A percentile compares a stretch with the other conserved stretches of the same genome.
phyloP scores from a whole-genome alignment of 64 coral and sea anemone genomes.

The Hydrozoanthus tunicans region DNA sequence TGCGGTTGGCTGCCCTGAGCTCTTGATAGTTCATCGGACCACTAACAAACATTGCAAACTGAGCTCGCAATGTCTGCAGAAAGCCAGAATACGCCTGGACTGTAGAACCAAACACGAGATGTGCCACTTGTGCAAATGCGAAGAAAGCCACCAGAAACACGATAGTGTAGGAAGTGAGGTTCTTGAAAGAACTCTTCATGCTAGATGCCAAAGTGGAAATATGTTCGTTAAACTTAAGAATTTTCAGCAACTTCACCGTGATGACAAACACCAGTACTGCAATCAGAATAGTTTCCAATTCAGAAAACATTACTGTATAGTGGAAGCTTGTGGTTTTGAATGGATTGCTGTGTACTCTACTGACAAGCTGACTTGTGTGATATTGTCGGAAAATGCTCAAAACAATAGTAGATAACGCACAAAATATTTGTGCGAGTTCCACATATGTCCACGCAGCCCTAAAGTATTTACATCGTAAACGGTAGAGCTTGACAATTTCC shows the following conservation, averaged over 20 bases:
- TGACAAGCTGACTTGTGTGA: constrained; percentile 70
- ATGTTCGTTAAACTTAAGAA: constrained; percentile 88
- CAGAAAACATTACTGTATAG: constrained; percentile 86
- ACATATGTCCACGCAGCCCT: constrained; percentile 79
- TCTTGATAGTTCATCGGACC: constrained; percentile 69
- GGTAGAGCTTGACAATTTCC: constrained; percentile 74
- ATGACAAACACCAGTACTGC: constrained; percentile 81
- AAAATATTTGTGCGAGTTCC: constrained; percentile 67
- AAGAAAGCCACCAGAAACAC: constrained; percentile 85
- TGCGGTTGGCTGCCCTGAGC: constrained; percentile 59
- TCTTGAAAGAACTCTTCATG: constrained; percentile 67
- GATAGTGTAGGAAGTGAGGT: constrained; percentile 76
- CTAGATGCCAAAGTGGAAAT: constrained; percentile 76
- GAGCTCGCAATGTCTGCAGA: constrained; percentile 74
- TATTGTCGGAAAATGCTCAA: constrained; percentile 83
- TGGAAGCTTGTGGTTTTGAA: constrained; percentile 93
- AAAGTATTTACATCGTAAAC: constrained; percentile 67
- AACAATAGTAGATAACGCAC: constrained; percentile 67
- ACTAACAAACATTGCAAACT: constrained; percentile 86
- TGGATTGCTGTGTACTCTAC: constrained; percentile 77
- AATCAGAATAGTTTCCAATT: constrained; percentile 80
- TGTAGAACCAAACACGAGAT: constrained; percentile 78
- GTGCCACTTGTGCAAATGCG: constrained; percentile 81
- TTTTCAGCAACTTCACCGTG: constrained; percentile 83
- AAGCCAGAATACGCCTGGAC: constrained; percentile 69